These are phyloP conservation scores for Philaethria dido DNA, from an alignment of 2,888 invertebrate species.

Conservation along the genomic window DNA sequence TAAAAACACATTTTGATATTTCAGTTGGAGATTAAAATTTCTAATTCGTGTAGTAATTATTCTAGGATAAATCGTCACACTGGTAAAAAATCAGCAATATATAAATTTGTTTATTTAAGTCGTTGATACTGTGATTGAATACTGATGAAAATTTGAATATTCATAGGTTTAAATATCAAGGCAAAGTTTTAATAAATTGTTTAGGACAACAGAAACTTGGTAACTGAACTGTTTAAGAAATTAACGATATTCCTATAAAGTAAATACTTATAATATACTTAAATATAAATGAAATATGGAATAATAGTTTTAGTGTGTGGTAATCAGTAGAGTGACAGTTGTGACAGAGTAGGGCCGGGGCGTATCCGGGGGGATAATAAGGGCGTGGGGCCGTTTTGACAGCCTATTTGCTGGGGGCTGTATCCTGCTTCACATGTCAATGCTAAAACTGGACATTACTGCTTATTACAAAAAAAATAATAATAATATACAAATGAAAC, in stretches of 20 bases:
- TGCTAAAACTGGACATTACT: conserved; percentile 15
- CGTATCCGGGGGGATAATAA: conserved; percentile 53
- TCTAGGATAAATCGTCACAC: too few species aligned
- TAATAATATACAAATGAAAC: not conserved
- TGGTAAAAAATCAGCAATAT: not conserved
- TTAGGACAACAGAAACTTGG: conserved; percentile 27
- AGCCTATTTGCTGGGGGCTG: conserved; percentile 42
- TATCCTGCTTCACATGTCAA: conserved; percentile 40
- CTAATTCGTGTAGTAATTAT: too few species aligned
- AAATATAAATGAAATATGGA: conserved; percentile 8
- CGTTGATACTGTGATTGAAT: not conserved
- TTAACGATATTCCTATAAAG: not conserved
- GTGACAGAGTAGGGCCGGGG: conserved; percentile 60
- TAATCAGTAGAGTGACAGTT: conserved; percentile 58
- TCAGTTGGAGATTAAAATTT: not conserved
- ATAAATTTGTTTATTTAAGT: not conserved
- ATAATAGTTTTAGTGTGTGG: conserved; percentile 25
- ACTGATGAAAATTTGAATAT: conserved; percentile 19
- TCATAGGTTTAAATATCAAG: conserved; percentile 22
- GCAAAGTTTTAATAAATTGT: conserved; percentile 20
- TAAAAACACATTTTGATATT: not conserved
- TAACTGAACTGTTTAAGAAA: conserved; percentile 11
- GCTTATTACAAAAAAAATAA: not conserved
- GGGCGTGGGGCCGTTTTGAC: conserved; percentile 59
- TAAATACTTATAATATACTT: conserved; percentile 22